Evolutionary conservation across 2,113 vertebrate genomes (phyloP).

Genomic region (Tachuris rubrigastra): DNA sequence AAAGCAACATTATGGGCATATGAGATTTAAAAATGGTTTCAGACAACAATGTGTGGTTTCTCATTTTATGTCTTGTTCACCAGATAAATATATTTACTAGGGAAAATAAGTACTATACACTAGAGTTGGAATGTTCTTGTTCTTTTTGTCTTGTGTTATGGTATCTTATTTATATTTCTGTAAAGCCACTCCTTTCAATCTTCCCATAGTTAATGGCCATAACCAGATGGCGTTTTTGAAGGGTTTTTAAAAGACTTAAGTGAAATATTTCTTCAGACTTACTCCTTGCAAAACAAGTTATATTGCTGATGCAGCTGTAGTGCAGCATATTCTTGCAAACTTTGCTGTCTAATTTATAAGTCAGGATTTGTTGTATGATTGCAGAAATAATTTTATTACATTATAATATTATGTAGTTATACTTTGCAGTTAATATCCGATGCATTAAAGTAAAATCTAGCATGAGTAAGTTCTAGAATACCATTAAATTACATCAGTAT

Average conservation of each 20-base stretch:
- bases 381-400: not conserved
- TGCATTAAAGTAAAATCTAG: not conserved
- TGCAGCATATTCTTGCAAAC: not conserved
- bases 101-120: not conserved
- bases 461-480: not conserved
- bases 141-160: not conserved
- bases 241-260: conserved; percentile 10
- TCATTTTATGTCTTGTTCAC: not conserved
- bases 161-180: not conserved
- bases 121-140: not conserved
- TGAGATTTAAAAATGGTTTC: not conserved
- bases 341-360: not conserved
- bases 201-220: conserved; percentile 9
- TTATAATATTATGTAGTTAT: not conserved
- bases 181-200: conserved; percentile 19
- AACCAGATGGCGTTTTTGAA: not conserved
- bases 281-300: not conserved
- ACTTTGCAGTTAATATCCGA: not conserved
- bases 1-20: not conserved
- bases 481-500: not conserved
- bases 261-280: conserved; percentile 19
- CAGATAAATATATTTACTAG: not conserved
- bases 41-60: not conserved
- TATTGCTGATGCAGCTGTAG: not conserved
- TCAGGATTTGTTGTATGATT: not conserved